These are phyloP conservation scores for Myoxocephalus aenaeus DNA, from an alignment of 2,797 vertebrate species.

Conservation along the genomic window DNA sequence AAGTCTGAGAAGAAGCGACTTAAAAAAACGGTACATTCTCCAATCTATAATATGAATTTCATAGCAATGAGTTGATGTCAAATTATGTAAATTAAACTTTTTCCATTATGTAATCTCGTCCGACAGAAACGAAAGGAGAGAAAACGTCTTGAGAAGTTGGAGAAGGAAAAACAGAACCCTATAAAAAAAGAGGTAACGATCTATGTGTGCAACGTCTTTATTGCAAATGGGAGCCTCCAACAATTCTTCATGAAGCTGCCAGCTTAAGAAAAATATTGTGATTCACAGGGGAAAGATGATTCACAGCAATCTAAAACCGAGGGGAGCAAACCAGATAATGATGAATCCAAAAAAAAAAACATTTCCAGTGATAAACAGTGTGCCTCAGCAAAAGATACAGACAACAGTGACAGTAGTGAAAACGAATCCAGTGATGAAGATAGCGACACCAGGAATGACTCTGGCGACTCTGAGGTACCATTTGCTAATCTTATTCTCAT, in stretches of 20 bases:
- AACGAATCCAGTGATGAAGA: slow-evolving; percentile 64
- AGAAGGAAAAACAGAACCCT: slow-evolving; percentile 55
- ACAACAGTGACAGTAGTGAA: slow-evolving; percentile 47
- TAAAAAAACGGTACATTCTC: slow-evolving; percentile 67
- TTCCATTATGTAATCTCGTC: not conserved
- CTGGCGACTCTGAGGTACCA: slow-evolving; percentile 69
- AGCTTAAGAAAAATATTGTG: no score
- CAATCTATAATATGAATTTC: accelerated
- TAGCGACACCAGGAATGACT: slow-evolving; percentile 38
- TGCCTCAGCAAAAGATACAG: slow-evolving; percentile 42
- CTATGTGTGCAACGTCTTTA: not conserved
- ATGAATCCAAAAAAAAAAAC: slow-evolving; percentile 8
- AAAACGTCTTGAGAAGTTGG: slow-evolving; percentile 59
- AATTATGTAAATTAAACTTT: not conserved
- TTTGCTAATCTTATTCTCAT: not conserved
- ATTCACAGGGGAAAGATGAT: slow-evolving; percentile 46
- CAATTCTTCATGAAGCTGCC: not conserved
- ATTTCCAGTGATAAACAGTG: slow-evolving; percentile 28
- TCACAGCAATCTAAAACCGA: slow-evolving; percentile 14
- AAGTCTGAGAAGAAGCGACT: slow-evolving; percentile 74
- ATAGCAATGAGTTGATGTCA: not conserved
- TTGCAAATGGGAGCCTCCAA: not conserved
- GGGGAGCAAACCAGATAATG: slow-evolving; percentile 13
- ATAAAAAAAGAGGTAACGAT: slow-evolving; percentile 49
- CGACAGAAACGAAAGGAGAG: slow-evolving; percentile 71